Percentiles rank a stretch among this genome's conserved stretches.
Evolutionary conservation across 2,113 vertebrate genomes (phyloP).

Genomic region (Menidia beryllina): DNA sequence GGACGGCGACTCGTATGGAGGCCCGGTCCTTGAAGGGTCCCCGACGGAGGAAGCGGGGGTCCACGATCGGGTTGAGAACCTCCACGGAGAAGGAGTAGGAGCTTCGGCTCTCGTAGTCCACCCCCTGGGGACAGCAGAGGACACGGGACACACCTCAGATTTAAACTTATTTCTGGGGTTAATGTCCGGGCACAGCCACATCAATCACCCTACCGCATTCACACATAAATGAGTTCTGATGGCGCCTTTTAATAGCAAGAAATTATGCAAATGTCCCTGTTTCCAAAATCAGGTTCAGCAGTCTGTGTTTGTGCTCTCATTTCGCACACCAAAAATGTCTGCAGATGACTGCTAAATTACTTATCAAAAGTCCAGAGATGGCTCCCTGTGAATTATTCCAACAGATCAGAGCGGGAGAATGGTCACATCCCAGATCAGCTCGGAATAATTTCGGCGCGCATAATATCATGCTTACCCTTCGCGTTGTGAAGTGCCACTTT

Average conservation of each 20-base stretch:
- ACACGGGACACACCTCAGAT: no score
- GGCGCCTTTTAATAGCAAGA: conserved; percentile 9
- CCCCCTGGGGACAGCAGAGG: conserved; percentile 70
- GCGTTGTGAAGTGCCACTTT: conserved; percentile 45
- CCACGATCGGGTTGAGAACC: conserved; percentile 90
- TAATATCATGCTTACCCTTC: conserved; percentile 37
- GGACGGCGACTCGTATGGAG: conserved; percentile 84
- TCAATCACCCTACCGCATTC: no score
- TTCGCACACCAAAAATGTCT: conserved; percentile 40
- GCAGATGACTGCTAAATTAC: conserved; percentile 51
- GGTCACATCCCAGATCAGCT: conserved; percentile 37
- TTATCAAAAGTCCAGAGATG: conserved; percentile 54
- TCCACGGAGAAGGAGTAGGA: conserved; percentile 91
- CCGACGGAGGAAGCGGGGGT: conserved; percentile 88
- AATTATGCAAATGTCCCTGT: conserved; percentile 45
- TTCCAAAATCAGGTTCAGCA: conserved; percentile 34
- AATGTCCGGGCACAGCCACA: no score
- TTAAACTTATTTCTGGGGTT: no score
- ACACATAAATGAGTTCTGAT: conserved; percentile 36
- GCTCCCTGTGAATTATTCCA: conserved; percentile 57
- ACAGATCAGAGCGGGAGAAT: conserved; percentile 36
- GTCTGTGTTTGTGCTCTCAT: conserved; percentile 24
- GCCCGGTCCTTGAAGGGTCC: conserved; percentile 91
- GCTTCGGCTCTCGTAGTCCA: conserved; percentile 89
- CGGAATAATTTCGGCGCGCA: conserved; percentile 33